Conservation (phyloP, 1,140 invertebrate genomes). For the Dinothrombium tinctorium region DNA sequence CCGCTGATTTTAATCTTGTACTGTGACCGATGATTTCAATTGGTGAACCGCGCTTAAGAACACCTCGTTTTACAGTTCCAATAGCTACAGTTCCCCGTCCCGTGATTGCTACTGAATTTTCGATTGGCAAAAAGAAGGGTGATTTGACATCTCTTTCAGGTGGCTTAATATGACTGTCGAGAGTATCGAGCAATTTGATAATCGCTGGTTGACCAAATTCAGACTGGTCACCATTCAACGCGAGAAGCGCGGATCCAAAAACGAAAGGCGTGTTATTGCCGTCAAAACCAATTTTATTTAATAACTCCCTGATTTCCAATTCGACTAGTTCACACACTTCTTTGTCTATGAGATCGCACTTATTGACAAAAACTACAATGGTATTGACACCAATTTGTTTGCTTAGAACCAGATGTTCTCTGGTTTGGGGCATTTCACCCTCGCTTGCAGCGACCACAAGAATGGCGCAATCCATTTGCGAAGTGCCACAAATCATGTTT, state of each 20-base stretch:
- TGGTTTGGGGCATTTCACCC: slow-evolving; percentile 87
- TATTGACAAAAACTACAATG: slow-evolving; percentile 47
- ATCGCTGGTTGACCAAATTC: slow-evolving; percentile 61
- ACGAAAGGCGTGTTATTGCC: slow-evolving; percentile 48
- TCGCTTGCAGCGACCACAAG: slow-evolving; percentile 76
- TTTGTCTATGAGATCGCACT: slow-evolving; percentile 69
- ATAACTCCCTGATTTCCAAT: slow-evolving; percentile 75
- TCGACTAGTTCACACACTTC: slow-evolving; percentile 93
- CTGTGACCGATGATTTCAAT: slow-evolving; percentile 56
- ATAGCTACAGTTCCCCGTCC: slow-evolving; percentile 65
- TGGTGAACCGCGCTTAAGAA: slow-evolving; percentile 37
- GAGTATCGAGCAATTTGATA: slow-evolving; percentile 47
- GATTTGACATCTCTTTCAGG: slow-evolving; percentile 77
- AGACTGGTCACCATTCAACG: slow-evolving; percentile 55
- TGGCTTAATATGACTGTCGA: slow-evolving; percentile 59
- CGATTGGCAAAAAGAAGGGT: slow-evolving; percentile 41
- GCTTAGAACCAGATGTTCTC: slow-evolving; percentile 48
- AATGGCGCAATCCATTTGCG: slow-evolving; percentile 91
- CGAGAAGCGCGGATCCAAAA: slow-evolving; percentile 59
- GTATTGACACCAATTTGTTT: slow-evolving; percentile 41
- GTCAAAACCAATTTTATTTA: slow-evolving; percentile 55
- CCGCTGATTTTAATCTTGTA: slow-evolving; percentile 35
- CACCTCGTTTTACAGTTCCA: slow-evolving; percentile 45
- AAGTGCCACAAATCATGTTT: slow-evolving; percentile 82
- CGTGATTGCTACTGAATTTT: slow-evolving; percentile 26